Base-by-base conservation (phyloP, 2,888 invertebrate species). In the Leptinotarsa juncta region DNA sequence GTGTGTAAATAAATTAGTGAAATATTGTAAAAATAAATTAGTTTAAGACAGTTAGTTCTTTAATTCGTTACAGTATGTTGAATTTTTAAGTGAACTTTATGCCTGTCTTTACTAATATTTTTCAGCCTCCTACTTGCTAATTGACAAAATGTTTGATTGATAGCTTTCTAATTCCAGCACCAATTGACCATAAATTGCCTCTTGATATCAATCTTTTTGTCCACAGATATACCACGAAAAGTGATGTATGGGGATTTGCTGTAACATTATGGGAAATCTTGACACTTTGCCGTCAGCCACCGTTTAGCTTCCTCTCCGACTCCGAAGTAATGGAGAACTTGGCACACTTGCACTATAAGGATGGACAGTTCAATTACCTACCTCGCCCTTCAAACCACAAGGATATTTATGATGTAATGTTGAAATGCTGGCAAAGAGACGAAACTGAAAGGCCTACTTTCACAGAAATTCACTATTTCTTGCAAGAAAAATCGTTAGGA, bases 241-340 rank as follows among this genome's bases (percentile, higher is more conserved):
- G 94, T 84, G 97, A 97, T 87, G 95, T 96, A 1, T 97, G 97
- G 96, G 92, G 96, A 16, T 97, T 96, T 87, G 97, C 94, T 0
- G 95, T 97, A 23, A 95, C 95, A 0, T 89, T 97, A 67, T 95
- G 96, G 93, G 97, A 97, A 88, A 93, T 97, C 74, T 90, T 96
- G 83, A 93, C 94, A 14, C 90, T 94, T 71, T 95, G 95, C 80
- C 90, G 94, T 67, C 91, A 94, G 70, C 91, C 92, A 75, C 97
- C 97, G 0, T 96, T 93, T 87, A 93, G 94, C 72, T 91, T 93
- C 76, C 86, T 95, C 79, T 91, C 91, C 18, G 95, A 97, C 85
- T 91, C 92, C 71, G 93, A 95, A 89, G 94, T 97, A 67, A 91
- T 96, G 78, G 94, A 95, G 83, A 95, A 96, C 88, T 90, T 96